Conservation (phyloP, 2,888 invertebrate genomes). For the Calliopum simillimum region DNA sequence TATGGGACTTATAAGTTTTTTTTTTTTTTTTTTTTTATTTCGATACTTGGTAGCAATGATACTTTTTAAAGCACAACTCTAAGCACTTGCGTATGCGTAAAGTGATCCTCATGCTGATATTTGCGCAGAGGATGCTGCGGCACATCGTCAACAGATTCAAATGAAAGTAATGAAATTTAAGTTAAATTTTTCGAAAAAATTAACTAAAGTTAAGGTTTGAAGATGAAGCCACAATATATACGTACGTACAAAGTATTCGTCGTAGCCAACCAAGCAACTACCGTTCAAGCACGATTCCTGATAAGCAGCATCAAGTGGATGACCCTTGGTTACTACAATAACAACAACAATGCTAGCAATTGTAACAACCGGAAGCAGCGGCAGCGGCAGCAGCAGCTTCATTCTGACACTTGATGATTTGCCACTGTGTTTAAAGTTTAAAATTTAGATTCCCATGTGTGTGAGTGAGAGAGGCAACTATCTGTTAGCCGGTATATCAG, state of each 20-base stretch:
- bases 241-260: no score
- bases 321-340: neutral
- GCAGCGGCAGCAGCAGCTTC: no score
- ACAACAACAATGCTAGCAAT: neutral
- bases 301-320: neutral
- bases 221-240: neutral
- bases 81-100: no score
- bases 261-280: no score
- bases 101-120: neutral
- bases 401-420: slow-evolving; percentile 16
- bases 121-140: neutral
- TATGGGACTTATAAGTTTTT: no score
- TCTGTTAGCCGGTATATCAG: neutral
- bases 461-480: neutral
- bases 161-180: slow-evolving; percentile 20
- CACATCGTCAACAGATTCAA: slow-evolving; percentile 10
- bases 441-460: neutral
- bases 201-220: no score
- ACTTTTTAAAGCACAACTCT: no score
- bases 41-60: no score
- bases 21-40: no score
- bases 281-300: neutral
- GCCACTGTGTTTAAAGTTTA: neutral
- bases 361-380: no score
- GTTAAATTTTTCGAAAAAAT: slow-evolving; percentile 5